These are phyloP conservation scores for Sycobia sp. DNA, from an alignment of 1,140 invertebrate species.

Conservation along the genomic window DNA sequence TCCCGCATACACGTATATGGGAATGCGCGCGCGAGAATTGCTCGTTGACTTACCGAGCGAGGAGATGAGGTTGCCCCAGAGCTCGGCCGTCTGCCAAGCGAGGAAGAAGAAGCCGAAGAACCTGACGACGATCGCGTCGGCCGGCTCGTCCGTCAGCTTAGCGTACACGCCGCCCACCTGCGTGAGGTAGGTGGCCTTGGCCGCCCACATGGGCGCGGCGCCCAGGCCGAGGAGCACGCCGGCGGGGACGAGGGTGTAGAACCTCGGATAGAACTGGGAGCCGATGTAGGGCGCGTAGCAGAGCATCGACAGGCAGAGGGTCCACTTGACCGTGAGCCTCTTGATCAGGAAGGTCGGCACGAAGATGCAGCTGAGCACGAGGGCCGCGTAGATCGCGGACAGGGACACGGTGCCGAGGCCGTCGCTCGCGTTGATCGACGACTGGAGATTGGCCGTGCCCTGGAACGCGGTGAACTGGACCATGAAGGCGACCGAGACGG, in stretches of 20 bases:
- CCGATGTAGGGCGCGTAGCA: conserved; percentile 93
- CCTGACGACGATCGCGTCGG: conserved; percentile 88
- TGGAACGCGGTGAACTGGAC: conserved; percentile 92
- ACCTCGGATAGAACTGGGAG: conserved; percentile 88
- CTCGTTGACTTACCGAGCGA: conserved; percentile 86
- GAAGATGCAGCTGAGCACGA: conserved; percentile 91
- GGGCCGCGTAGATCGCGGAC: conserved; percentile 84
- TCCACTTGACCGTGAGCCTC: conserved; percentile 93
- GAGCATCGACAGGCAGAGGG: conserved; percentile 86
- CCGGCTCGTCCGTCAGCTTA: conserved; percentile 82
- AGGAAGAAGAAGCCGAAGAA: conserved; percentile 99
- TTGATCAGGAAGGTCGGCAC: conserved; percentile 88
- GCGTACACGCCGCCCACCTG: conserved; percentile 89
- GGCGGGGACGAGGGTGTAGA: conserved; percentile 90
- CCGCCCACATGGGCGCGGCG: conserved; percentile 95
- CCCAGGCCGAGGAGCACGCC: conserved; percentile 88
- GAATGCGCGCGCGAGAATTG: no score
- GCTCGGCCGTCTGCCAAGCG: conserved; percentile 92
- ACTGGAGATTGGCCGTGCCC: conserved; percentile 88
- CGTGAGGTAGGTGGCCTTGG: conserved; percentile 94
- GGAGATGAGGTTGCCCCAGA: conserved; percentile 96
- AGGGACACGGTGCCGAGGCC: conserved; percentile 84
- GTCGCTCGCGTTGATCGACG: conserved; percentile 82
- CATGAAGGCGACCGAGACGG: conserved; percentile 87
- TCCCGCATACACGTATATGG: no score